Evolutionary conservation across 2,113 vertebrate species (phyloP).

Genomic region (Cyprinodon brontotheroides): DNA sequence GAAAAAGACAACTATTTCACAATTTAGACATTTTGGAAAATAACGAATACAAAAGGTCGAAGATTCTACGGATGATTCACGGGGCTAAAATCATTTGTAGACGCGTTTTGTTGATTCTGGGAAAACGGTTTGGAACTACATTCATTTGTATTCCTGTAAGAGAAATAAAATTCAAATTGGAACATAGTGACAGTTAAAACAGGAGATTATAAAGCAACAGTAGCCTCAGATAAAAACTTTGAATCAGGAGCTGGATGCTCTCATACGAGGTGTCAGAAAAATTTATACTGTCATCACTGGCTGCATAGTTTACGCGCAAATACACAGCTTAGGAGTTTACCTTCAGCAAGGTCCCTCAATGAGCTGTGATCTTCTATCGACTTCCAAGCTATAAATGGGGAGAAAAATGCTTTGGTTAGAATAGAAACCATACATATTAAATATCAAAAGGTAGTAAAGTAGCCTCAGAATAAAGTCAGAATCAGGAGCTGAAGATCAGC

Average conservation of each 20-base stretch:
- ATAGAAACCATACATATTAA: neutral
- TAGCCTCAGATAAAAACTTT: slow-evolving; percentile 43
- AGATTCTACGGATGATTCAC: neutral
- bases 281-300: slow-evolving; percentile 62
- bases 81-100: no score
- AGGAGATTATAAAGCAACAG: neutral
- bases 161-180: neutral
- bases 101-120: no score
- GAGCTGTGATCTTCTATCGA: neutral
- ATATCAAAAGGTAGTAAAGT: neutral
- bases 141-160: slow-evolving; percentile 32
- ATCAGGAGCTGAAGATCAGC: slow-evolving; percentile 61
- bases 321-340: neutral
- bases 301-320: neutral
- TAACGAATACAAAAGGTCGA: neutral
- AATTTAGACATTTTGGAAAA: neutral
- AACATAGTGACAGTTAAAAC: neutral
- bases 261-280: slow-evolving; percentile 75
- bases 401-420: neutral
- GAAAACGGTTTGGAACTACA: no score
- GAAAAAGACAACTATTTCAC: neutral
- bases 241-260: slow-evolving; percentile 67
- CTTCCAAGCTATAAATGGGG: neutral
- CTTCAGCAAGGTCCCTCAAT: neutral
- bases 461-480: slow-evolving; percentile 51